Percentiles rank a stretch among this genome's conserved stretches.
Evolutionary conservation across 2,797 vertebrate genomes (phyloP).

Genomic region (Linurgus olivaceus): DNA sequence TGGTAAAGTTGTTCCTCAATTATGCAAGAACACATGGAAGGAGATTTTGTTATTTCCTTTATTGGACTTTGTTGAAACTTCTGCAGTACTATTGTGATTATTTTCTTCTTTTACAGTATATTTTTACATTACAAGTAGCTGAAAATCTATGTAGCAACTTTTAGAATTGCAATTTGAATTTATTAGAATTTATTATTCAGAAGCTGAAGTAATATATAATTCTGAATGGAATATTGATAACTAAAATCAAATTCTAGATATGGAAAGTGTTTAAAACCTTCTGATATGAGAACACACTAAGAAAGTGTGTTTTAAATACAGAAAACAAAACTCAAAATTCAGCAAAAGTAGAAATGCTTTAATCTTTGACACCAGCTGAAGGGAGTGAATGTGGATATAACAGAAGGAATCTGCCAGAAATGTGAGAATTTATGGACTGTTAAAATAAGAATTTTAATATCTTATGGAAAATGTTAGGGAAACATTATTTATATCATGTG

Average conservation of each 20-base stretch:
- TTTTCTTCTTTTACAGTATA: background rate
- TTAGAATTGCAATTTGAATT: background rate
- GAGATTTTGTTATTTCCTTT: background rate
- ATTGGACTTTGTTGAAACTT: background rate
- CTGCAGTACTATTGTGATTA: background rate
- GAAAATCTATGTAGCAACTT: background rate
- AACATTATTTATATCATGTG: background rate
- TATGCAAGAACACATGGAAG: background rate
- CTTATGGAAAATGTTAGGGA: background rate
- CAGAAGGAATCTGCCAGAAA: background rate
- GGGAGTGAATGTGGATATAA: background rate
- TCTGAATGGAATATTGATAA: background rate
- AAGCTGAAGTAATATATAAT: background rate
- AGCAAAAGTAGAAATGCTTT: background rate
- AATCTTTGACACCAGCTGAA: background rate
- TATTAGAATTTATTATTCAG: background rate
- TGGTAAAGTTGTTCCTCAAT: background rate
- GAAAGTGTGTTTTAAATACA: background rate
- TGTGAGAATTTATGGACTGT: background rate
- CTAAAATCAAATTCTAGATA: background rate
- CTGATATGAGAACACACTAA: background rate
- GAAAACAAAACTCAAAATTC: background rate
- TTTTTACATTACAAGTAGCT: background rate
- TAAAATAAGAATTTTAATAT: background rate
- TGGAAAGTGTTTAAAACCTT: background rate